These are phyloP conservation scores for Campodea augens DNA, from an alignment of 1,140 invertebrate species.

Conservation along the genomic window DNA sequence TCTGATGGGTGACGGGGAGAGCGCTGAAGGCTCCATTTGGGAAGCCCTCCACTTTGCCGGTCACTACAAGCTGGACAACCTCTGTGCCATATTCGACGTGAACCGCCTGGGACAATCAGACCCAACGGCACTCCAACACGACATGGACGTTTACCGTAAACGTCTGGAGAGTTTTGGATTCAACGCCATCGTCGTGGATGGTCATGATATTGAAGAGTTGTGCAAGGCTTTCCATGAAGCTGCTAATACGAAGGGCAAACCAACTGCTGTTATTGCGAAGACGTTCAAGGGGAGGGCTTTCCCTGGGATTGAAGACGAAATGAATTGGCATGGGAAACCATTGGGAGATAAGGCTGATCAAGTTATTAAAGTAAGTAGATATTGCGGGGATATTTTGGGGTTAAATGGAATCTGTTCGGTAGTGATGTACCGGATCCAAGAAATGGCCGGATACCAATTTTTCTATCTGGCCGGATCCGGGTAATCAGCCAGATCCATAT, in stretches of 20 bases:
- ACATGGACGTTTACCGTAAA: conserved; percentile 73
- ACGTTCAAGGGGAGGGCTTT: conserved; percentile 91
- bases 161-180: conserved; percentile 83
- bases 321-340: conserved; percentile 97
- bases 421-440: no score
- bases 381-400: no score
- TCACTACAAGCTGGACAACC: conserved; percentile 88
- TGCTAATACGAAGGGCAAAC: conserved; percentile 51
- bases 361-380: conserved; percentile 39
- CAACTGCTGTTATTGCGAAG: conserved; percentile 85
- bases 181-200: conserved; percentile 84
- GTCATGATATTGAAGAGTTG: conserved; percentile 82
- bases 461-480: no score
- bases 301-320: conserved; percentile 66
- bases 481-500: no score
- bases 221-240: conserved; percentile 74
- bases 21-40: conserved; percentile 96
- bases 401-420: no score
- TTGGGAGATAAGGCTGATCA: conserved; percentile 58
- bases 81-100: conserved; percentile 91
- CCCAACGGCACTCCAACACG: conserved; percentile 76
- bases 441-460: no score
- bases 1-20: conserved; percentile 92
- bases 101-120: conserved; percentile 95
- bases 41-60: conserved; percentile 90